Percentiles rank a stretch among this genome's conserved stretches.
Evolutionary conservation across 2,888 invertebrate genomes (phyloP).

Genomic region (Suillia variegata): DNA sequence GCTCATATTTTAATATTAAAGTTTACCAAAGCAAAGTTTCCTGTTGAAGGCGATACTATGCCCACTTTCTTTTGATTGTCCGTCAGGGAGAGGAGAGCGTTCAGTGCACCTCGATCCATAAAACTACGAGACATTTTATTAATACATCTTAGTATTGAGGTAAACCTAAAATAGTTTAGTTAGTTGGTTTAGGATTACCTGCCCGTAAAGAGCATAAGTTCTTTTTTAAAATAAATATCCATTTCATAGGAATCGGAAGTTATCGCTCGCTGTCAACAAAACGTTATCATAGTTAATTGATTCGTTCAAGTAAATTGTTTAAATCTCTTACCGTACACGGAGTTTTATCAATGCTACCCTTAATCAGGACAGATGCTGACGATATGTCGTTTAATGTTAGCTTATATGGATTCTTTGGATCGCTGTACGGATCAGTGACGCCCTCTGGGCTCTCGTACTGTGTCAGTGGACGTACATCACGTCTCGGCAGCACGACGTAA

Average conservation of each 20-base stretch:
- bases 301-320: too few species aligned
- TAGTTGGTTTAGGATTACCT: slow-evolving; percentile 91
- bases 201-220: slow-evolving; percentile 86
- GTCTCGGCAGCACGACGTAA: too few species aligned
- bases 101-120: too few species aligned
- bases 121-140: too few species aligned
- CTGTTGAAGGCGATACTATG: slow-evolving; percentile 86
- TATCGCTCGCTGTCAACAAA: too few species aligned
- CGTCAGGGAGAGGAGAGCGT: slow-evolving; percentile 74
- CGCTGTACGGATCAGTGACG: slow-evolving; percentile 5
- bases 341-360: slow-evolving; percentile 76
- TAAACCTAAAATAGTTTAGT: too few species aligned
- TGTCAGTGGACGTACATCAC: too few species aligned
- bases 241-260: slow-evolving; percentile 75
- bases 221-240: slow-evolving; percentile 87
- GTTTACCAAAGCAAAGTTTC: slow-evolving; percentile 82
- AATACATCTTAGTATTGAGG: too few species aligned
- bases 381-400: slow-evolving; percentile 81
- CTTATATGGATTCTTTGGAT: slow-evolving; percentile 59
- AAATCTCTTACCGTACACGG: slow-evolving; percentile 78
- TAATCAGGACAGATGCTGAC: slow-evolving; percentile 82
- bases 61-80: slow-evolving; percentile 72
- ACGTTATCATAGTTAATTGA: too few species aligned
- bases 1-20: too few species aligned
- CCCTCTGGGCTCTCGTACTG: slow-evolving; percentile 7